Evolutionary conservation across 2,888 invertebrate genomes (phyloP).

Genomic region (Melanostoma mellinum): DNA sequence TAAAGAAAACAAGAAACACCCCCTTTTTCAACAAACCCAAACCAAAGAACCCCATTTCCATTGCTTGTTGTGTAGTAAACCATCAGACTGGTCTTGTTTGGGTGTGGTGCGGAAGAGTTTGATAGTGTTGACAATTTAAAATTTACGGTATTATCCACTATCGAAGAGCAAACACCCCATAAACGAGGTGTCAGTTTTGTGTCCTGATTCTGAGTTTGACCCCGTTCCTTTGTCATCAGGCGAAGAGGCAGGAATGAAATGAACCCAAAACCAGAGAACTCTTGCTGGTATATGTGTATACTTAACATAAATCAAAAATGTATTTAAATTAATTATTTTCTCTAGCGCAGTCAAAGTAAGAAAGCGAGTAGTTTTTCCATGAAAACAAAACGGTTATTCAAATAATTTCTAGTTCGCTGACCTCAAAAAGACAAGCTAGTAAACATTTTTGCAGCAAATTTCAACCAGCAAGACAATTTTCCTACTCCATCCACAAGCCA

Average conservation of each 20-base stretch:
- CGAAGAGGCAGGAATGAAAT: background rate
- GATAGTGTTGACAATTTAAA: conserved; percentile 65
- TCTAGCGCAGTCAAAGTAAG: conserved; percentile 18
- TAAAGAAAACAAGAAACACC: conserved; percentile 14
- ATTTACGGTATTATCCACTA: conserved; percentile 61
- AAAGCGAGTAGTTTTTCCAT: conserved; percentile 45
- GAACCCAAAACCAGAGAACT: background rate
- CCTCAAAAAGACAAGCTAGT: conserved; percentile 19
- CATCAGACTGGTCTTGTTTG: conserved; percentile 35
- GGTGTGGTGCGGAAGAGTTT: conserved; percentile 42
- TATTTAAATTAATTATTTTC: conserved; percentile 60
- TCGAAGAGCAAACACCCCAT: conserved; percentile 42
- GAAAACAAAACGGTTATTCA: conserved; percentile 49
- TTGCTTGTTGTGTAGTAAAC: conserved; percentile 30
- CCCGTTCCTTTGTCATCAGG: conserved; percentile 8
- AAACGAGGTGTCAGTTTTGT: conserved; percentile 41
- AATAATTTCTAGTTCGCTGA: conserved; percentile 45
- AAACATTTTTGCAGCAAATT: conserved; percentile 30
- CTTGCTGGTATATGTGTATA: conserved; percentile 13
- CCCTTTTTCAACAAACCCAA: background rate
- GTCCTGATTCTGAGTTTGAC: conserved; percentile 45
- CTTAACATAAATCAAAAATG: conserved; percentile 55
- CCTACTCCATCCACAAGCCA: conserved; percentile 47
- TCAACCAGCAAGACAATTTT: conserved; percentile 4
- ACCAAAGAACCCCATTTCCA: conserved; percentile 11